Base-by-base conservation (phyloP, 1,140 invertebrate species). In the Calycopis cecrops region DNA sequence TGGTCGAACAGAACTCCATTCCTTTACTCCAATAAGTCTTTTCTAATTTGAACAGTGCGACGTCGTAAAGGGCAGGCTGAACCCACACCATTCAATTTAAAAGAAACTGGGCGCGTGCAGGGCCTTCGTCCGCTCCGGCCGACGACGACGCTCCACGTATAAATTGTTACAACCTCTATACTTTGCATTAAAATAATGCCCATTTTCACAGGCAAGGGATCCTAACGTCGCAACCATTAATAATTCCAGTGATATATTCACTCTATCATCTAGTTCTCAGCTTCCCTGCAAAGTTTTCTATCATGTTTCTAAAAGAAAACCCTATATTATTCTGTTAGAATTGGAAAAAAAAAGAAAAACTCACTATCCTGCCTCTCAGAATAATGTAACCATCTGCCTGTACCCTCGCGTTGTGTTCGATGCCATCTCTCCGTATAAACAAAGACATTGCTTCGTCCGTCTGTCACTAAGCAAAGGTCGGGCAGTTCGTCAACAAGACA, bases 151-250 rank as follows among this genome's bases (percentile, higher is more conserved):
- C 74, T 77, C 75, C 67, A 85, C 79, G 61, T 79, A 86, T 68
- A 80, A 87, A 80, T 78, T 84, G 79, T 91, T 92, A 92, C 91
- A 93, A 92, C 92, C 90, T 93, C 93, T 94, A 93, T 93, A 94
- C 93, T 94, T 94, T 94, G 93, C 93, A 94, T 93, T 92, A 93
- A 94, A 94, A 90, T 94, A 94, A 94, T 93, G 92, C 91, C 89
- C 90, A 92, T 93, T 92, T 92, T 92, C 91, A 91, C 90, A 88
- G 85, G 85, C 87, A 88, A 84, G 84, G 86, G 79, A 82, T 86
- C 78, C 79, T 77, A 83, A 80, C 79, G 75, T 71, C 77, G 68
- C 76, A 73, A 83, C 70, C 76, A 61, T 76, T 74, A 69, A 28
- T 28, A 28, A 74, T 73, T 75, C 70, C 77, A 85, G 84, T 87